Conservation (phyloP, 1,140 invertebrate species). For the Macrobrachium rosenbergii region DNA sequence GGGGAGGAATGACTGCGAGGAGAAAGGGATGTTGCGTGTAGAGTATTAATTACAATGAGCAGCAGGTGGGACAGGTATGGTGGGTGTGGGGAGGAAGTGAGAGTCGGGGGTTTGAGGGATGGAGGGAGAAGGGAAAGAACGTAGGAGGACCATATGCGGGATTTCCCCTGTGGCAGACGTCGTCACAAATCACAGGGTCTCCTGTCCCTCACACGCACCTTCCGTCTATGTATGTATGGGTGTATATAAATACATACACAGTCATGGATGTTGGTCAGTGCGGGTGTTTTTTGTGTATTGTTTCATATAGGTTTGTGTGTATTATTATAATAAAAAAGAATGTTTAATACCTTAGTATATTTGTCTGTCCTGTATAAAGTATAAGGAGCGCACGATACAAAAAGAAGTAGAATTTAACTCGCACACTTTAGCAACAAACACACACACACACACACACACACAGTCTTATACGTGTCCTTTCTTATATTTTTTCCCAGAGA, state of each 20-base stretch:
- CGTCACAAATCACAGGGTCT: slow-evolving; percentile 54
- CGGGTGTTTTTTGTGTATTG: no score
- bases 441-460: slow-evolving; percentile 19
- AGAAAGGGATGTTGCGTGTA: not conserved
- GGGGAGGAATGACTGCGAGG: not conserved
- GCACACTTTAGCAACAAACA: not conserved
- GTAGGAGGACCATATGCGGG: slow-evolving; percentile 35
- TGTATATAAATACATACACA: no score
- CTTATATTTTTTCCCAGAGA: not conserved
- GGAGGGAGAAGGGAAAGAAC: not conserved
- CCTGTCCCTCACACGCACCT: slow-evolving; percentile 1
- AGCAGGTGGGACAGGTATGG: not conserved
- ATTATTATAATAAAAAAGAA: no score
- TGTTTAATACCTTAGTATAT: no score
- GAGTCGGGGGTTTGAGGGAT: not conserved
- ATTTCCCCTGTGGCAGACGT: slow-evolving; percentile 49
- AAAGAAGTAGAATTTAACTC: not conserved
- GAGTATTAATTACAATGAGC: no score
- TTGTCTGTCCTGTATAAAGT: no score
- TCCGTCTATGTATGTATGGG: not conserved
- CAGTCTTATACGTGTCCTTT: not conserved
- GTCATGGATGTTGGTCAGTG: no score
- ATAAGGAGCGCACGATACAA: no score
- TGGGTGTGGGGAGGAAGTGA: not conserved
- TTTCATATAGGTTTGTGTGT: no score